These are phyloP conservation scores for Agriopis leucophaearia DNA, from an alignment of 2,888 invertebrate species.

Conservation along the genomic window DNA sequence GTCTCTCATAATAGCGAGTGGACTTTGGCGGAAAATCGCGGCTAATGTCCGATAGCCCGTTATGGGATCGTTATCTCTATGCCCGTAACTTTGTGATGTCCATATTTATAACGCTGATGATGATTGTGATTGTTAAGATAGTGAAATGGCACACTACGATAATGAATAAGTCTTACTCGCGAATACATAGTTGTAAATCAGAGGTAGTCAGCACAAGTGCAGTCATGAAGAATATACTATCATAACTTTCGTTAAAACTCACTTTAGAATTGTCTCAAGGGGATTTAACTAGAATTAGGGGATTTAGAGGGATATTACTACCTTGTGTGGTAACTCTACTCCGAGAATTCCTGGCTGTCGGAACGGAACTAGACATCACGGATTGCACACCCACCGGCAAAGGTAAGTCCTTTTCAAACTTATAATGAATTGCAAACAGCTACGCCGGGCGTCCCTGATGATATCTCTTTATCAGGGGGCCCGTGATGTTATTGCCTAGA, in stretches of 20 bases:
- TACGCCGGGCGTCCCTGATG: slow-evolving; percentile 45
- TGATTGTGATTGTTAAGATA: slow-evolving; percentile 11
- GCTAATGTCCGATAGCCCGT: slow-evolving; percentile 34
- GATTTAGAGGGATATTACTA: slow-evolving; percentile 37
- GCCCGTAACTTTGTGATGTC: slow-evolving; percentile 19
- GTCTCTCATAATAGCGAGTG: slow-evolving; percentile 40
- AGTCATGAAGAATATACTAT: not conserved
- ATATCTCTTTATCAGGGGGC: slow-evolving; percentile 47
- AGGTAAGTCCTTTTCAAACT: slow-evolving; percentile 55
- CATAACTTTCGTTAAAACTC: slow-evolving; percentile 35
- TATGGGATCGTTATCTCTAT: slow-evolving; percentile 30
- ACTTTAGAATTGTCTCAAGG: slow-evolving; percentile 38
- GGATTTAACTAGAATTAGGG: too few relatives aligned
- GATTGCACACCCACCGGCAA: slow-evolving; percentile 41
- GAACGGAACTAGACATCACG: slow-evolving; percentile 25
- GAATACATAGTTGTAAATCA: not conserved
- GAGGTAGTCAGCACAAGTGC: not conserved
- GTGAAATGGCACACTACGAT: slow-evolving; percentile 6
- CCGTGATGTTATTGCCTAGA: slow-evolving; percentile 34
- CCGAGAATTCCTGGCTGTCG: slow-evolving; percentile 30
- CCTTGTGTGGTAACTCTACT: slow-evolving; percentile 33
- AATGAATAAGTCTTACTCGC: slow-evolving; percentile 4
- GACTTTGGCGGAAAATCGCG: slow-evolving; percentile 31
- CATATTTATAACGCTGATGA: slow-evolving; percentile 7
- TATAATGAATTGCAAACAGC: slow-evolving; percentile 59